Conservation (phyloP, 2,888 invertebrate genomes). For the Drepana falcataria region DNA sequence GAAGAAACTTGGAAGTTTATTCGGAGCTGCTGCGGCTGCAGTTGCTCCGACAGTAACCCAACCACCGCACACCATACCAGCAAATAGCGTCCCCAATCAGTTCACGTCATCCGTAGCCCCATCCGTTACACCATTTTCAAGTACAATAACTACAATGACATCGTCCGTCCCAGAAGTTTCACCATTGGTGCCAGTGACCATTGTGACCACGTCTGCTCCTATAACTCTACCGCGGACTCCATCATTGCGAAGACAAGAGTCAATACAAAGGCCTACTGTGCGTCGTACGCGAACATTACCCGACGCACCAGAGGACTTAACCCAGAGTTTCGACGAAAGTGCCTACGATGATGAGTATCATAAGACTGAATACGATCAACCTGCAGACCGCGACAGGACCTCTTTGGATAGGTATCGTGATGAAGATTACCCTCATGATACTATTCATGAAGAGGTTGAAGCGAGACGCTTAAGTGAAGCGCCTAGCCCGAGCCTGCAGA, state of each 20-base stretch:
- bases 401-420: slow-evolving; percentile 70
- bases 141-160: slow-evolving; percentile 49
- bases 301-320: slow-evolving; percentile 68
- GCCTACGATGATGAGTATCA: slow-evolving; percentile 75
- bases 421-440: slow-evolving; percentile 60
- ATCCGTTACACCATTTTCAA: slow-evolving; percentile 53
- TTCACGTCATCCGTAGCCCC: slow-evolving; percentile 45
- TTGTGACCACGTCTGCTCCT: slow-evolving; percentile 53
- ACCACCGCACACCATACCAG: slow-evolving; percentile 30
- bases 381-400: slow-evolving; percentile 57
- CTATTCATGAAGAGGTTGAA: slow-evolving; percentile 56
- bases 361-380: slow-evolving; percentile 74
- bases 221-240: slow-evolving; percentile 62
- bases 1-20: slow-evolving; percentile 69
- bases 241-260: slow-evolving; percentile 68
- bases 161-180: slow-evolving; percentile 65
- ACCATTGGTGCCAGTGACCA: slow-evolving; percentile 53
- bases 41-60: slow-evolving; percentile 54
- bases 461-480: slow-evolving; percentile 55
- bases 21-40: slow-evolving; percentile 71
- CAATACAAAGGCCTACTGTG: slow-evolving; percentile 72
- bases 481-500: slow-evolving; percentile 51
- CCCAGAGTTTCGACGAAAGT: slow-evolving; percentile 71
- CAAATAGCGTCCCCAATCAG: slow-evolving; percentile 36
- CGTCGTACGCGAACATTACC: slow-evolving; percentile 69